Evolutionary conservation across 2,797 vertebrate species (phyloP).

Genomic region (Sebastes baramenuke): DNA sequence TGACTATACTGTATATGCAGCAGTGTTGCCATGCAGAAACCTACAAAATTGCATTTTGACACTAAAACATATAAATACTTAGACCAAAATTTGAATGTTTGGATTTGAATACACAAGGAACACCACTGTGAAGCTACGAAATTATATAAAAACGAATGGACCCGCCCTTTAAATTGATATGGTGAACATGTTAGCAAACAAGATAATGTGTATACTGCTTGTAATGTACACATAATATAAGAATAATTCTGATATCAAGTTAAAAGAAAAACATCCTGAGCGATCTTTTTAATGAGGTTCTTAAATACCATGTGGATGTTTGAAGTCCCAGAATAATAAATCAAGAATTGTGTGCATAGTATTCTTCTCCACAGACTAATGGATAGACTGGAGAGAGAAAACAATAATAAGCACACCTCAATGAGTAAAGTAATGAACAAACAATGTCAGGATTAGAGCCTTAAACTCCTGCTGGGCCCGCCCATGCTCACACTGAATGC

Average conservation of each 20-base stretch:
- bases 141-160: too few species aligned
- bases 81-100: too few species aligned
- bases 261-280: too few species aligned
- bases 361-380: neutral
- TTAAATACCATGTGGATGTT: neutral
- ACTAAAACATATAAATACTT: too few species aligned
- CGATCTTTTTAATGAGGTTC: neutral
- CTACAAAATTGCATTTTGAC: too few species aligned
- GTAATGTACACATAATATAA: neutral
- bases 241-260: neutral
- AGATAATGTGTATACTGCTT: neutral
- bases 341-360: neutral
- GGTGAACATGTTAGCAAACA: neutral
- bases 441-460: constrained; percentile 37
- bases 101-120: too few species aligned
- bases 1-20: too few species aligned
- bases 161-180: neutral
- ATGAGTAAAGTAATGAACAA: constrained; percentile 28
- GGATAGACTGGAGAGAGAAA: neutral
- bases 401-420: constrained; percentile 4
- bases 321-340: neutral
- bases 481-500: constrained; percentile 23
- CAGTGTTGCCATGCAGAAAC: too few species aligned
- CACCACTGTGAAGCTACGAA: too few species aligned
- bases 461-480: constrained; percentile 31